Evolutionary conservation across 2,888 invertebrate genomes (phyloP), one percentile per base, ranked within the genome.

Genomic region (Trissolcus japonicus): DNA sequence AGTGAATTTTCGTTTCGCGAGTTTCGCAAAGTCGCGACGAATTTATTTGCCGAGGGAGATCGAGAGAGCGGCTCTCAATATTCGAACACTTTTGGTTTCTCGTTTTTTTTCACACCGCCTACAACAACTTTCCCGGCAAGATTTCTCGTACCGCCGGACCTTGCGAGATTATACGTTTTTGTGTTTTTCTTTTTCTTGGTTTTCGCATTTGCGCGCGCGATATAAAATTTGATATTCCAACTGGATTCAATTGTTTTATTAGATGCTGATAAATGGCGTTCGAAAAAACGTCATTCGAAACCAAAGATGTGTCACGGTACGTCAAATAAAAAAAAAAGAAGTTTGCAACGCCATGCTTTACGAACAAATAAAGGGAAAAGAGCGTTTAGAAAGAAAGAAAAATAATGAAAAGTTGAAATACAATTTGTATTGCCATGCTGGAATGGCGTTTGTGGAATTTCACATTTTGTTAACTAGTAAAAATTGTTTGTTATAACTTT

Each of bases 281-380:
- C 46, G 19, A 56, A 1, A 35, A 65, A 69, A 76, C 76, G 76
- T 71, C 76, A 76, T 76, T 76, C 66, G 71, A 76, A 71, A 76
- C 51, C 65, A 66, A 71, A 71, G 76, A 61, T 76, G 66, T 76
- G 76, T 76, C 76, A 76, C 76, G 29, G 43, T 61, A n/a, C 35
- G 54, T 62, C 6, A 14, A 14, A 19, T 2, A 21, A 53, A 25
- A 9, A 25, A 53, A 54, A n/a, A 54, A 21, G 4, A 55, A 55
- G 19, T n/a, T 17, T 35, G 17, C 19, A 51, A 21, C 16, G 16
- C 48, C 48, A 48, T 9, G 48, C 43, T 43, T 14, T 48, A 16
- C 48, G 48, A 48, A 16, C 16, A 48, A 43, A 14, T 6, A 3
- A 43, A 25, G 4, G 21, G 21, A 29, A 35, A 2, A 35, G 1